Base-by-base conservation (phyloP, 2,113 vertebrate species). In the Trematomus loennbergii region DNA sequence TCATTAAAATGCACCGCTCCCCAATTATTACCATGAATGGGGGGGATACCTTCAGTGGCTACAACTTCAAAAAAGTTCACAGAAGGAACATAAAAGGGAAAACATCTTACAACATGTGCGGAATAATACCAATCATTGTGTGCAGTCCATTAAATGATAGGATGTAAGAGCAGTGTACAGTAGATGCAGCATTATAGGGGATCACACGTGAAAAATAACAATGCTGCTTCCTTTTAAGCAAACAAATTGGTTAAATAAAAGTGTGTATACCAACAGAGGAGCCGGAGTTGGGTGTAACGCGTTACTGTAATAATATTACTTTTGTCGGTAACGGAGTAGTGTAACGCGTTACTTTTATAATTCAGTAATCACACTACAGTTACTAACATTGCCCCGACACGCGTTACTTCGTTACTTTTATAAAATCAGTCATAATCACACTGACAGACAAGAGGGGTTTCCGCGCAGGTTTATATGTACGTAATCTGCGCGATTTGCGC, bases 1-100 rank as follows among this genome's bases (percentile, higher is more conserved):
- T 87, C 82, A 87, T 89, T 92, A 86, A 86, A 81, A 85, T 78
- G 67, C 83, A 72, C 29, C 15, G 6, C 60, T 71, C 69, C 17
- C 69, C 87, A 84, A 88, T 92, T 91, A 91, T 79, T 85, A 75
- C 78, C 82, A 79, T 89, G 89, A 87, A 81, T 75, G 6, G 16
- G 67, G 74, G 71, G 57, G 61, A 86, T 72, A 82, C 83, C 88
- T 89, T 88, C 54, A 12, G 77, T 45, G 71, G 25, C 46, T 73
- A 4, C 72, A 58, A 57, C 86, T 85, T 87, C 70, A 74, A 72
- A 84, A 74, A 62, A 72, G 54, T 72, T 75, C 49, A 73, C 40
- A 55, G 20, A 79, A 25, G 53, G 50, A 53, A 77, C 49, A 68
- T 73, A 13, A 86, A 86, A 85, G 63, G 4, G 9, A 11, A 49